Percentiles rank a stretch among this genome's conserved stretches.
Conservation (phyloP, 2,113 vertebrate genomes). For the Mesocricetus auratus region DNA sequence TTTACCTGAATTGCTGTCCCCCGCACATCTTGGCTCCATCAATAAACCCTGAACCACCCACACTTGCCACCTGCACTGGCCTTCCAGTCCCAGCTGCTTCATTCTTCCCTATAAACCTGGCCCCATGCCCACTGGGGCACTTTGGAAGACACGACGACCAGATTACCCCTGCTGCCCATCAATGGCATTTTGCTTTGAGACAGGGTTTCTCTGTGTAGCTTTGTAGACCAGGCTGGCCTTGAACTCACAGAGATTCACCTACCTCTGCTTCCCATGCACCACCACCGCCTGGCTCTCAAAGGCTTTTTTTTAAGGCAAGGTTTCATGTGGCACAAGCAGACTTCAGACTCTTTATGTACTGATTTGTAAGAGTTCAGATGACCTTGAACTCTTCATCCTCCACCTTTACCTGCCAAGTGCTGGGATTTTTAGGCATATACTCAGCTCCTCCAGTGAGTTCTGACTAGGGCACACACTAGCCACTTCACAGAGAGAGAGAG, state of each 20-base stretch:
- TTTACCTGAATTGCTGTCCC: not conserved
- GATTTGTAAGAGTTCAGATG: not conserved
- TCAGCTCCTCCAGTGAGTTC: not conserved
- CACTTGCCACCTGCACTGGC: no score
- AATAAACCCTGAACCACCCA: not conserved
- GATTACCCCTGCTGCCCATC: not conserved
- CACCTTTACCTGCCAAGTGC: not conserved
- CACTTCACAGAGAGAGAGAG: no score
- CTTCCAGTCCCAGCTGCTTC: not conserved
- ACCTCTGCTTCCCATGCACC: no score
- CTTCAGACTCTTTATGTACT: not conserved
- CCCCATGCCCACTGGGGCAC: not conserved
- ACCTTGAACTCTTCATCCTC: not conserved
- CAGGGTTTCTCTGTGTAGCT: no score
- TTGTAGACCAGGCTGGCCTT: no score
- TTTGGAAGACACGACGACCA: not conserved
- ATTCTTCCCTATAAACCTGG: not conserved
- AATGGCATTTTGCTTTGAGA: not conserved
- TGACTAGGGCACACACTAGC: no score
- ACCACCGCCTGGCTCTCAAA: no score
- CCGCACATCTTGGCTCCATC: not conserved
- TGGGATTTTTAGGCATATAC: not conserved
- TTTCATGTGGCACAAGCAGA: not conserved
- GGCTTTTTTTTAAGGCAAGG: not conserved
- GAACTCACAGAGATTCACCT: no score